Evolutionary conservation across 2,797 vertebrate species (phyloP).

Genomic region (Rhabdomys pumilio): DNA sequence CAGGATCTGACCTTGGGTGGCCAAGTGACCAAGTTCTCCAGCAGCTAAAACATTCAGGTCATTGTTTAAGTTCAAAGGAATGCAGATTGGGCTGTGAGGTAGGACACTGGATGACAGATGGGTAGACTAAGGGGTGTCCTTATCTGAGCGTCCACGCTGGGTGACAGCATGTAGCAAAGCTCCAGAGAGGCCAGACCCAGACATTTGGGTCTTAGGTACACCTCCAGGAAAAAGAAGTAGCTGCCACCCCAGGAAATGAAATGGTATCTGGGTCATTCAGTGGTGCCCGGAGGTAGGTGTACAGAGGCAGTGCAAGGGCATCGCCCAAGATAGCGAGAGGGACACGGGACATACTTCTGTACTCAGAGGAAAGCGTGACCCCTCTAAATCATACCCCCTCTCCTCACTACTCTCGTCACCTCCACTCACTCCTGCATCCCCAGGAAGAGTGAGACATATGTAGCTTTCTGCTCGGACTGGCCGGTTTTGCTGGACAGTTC

Average conservation of each 20-base stretch:
- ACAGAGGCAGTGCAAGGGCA: not conserved
- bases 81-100: not conserved
- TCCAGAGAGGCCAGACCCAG: not conserved
- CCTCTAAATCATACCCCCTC: not conserved
- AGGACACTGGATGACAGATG: not conserved
- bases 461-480: not conserved
- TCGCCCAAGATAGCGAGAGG: not conserved
- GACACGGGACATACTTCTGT: accelerated
- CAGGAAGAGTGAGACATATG: accelerated
- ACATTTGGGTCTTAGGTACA: not conserved
- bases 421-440: not conserved
- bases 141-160: not conserved
- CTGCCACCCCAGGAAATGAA: not conserved
- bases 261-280: not conserved
- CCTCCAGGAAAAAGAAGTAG: not conserved
- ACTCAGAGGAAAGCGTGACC: accelerated
- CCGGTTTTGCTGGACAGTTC: not conserved
- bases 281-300: not conserved
- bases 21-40: no score
- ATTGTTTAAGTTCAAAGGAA: not conserved
- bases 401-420: not conserved
- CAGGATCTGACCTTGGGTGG: not conserved
- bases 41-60: not conserved
- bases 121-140: not conserved
- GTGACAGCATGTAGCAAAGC: no score